A percentile compares a stretch with the other conserved stretches of the same genome.
phyloP scores from a whole-genome alignment of 64 coral and sea anemone genomes.

The Catalaphyllia jardinei region DNA sequence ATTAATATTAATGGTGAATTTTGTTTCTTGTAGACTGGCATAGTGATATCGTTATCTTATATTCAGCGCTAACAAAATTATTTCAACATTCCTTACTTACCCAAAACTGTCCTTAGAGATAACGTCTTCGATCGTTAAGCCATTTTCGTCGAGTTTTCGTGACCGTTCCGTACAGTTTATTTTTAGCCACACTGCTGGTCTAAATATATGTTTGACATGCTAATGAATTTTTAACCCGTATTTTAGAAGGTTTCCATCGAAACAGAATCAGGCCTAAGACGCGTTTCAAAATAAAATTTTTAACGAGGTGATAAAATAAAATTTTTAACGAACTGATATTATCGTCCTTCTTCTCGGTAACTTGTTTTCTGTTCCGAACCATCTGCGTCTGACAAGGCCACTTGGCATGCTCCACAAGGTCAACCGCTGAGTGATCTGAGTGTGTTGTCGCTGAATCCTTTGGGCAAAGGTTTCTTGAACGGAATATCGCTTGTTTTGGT shows the following conservation, averaged over 20 bases:
- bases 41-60: too few relatives aligned
- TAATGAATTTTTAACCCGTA: constrained; percentile 10
- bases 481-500: constrained; percentile 22
- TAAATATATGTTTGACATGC: not conserved
- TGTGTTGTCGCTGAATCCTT: not conserved
- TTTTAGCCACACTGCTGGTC: not conserved
- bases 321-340: not conserved
- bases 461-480: constrained; percentile 9
- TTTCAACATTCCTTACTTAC: too few relatives aligned
- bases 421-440: constrained; percentile 6
- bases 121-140: too few relatives aligned
- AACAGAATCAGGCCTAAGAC: not conserved
- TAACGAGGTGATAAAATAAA: not conserved
- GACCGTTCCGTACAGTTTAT: not conserved
- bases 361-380: not conserved
- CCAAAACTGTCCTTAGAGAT: too few relatives aligned
- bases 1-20: too few relatives aligned
- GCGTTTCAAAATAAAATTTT: not conserved
- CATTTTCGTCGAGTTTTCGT: not conserved
- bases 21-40: too few relatives aligned
- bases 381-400: not conserved
- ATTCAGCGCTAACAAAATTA: too few relatives aligned
- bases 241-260: not conserved
- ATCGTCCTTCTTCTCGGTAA: not conserved
- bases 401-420: not conserved